Percentiles rank a stretch among this genome's conserved stretches.
These are phyloP conservation scores for Ciconia boyciana DNA, from an alignment of 2,113 vertebrate genomes.

Conservation along the genomic window DNA sequence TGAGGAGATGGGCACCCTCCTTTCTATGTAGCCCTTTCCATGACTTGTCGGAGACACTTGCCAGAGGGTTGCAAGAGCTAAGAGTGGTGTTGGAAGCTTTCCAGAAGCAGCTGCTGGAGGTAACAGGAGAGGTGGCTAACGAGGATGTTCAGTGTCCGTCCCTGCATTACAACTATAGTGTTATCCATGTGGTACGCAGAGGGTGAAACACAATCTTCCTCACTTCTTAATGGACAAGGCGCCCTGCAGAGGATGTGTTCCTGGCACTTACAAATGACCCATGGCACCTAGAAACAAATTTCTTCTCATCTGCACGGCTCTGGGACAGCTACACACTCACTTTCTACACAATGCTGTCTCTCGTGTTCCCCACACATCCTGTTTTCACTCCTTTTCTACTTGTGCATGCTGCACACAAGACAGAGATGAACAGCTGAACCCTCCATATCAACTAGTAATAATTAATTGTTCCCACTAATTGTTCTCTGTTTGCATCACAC, in stretches of 20 bases:
- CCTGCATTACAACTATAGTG: background rate
- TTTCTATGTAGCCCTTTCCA: background rate
- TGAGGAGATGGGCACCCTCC: background rate
- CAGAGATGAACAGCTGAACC: background rate
- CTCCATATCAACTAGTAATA: background rate
- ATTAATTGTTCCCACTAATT: background rate
- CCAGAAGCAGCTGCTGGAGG: background rate
- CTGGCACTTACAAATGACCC: background rate
- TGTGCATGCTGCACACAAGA: background rate
- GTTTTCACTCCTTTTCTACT: background rate
- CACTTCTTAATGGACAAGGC: background rate
- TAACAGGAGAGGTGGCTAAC: background rate
- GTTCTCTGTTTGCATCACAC: background rate
- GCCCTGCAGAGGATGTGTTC: background rate
- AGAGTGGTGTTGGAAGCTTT: background rate
- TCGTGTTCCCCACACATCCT: background rate
- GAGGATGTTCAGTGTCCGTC: rapidly evolving
- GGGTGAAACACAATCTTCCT: background rate
- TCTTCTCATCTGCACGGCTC: background rate
- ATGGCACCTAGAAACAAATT: background rate
- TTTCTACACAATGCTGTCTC: background rate
- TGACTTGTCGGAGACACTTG: background rate
- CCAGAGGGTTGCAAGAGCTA: background rate
- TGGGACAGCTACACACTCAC: background rate
- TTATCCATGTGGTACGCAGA: background rate